Evolutionary conservation across 2,113 vertebrate genomes (phyloP).

Genomic region (Dromiciops gliroides): DNA sequence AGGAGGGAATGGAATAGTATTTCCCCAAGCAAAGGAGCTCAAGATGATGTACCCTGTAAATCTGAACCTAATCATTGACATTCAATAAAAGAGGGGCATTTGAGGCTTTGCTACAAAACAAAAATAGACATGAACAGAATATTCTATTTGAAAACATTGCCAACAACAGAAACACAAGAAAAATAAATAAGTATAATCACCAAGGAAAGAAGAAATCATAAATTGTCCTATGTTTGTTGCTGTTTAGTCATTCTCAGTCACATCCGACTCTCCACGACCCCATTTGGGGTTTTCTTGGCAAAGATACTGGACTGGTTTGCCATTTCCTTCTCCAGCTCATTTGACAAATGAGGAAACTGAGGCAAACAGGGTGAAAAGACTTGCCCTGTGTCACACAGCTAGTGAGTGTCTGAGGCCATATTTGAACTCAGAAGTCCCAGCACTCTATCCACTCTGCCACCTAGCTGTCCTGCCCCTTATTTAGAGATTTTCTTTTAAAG

Average conservation of each 20-base stretch:
- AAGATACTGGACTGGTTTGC: not conserved
- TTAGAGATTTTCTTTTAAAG: not conserved
- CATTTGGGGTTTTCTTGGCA: not conserved
- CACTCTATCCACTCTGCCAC: not conserved
- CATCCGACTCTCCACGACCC: not conserved
- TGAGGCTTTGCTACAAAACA: not conserved
- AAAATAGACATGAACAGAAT: not conserved
- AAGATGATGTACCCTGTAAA: not conserved
- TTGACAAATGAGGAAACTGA: not conserved
- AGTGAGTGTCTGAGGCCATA: not conserved
- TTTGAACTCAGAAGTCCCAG: not conserved
- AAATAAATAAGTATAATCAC: not conserved
- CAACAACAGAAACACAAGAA: not conserved
- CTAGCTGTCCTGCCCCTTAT: not conserved
- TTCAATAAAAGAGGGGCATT: not conserved
- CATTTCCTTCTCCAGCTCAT: not conserved
- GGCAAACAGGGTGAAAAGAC: not conserved
- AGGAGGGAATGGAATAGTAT: not conserved
- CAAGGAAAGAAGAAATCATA: not conserved
- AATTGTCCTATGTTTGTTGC: not conserved
- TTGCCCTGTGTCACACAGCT: not conserved
- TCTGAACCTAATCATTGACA: not conserved
- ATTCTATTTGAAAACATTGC: not conserved
- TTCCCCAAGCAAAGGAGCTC: not conserved
- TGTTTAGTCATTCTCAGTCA: not conserved